Percentiles rank a stretch among this genome's conserved stretches.
These are phyloP conservation scores for cattle (Bos taurus) DNA, from an alignment of 2,113 vertebrate species.

Conservation along the genomic window DNA sequence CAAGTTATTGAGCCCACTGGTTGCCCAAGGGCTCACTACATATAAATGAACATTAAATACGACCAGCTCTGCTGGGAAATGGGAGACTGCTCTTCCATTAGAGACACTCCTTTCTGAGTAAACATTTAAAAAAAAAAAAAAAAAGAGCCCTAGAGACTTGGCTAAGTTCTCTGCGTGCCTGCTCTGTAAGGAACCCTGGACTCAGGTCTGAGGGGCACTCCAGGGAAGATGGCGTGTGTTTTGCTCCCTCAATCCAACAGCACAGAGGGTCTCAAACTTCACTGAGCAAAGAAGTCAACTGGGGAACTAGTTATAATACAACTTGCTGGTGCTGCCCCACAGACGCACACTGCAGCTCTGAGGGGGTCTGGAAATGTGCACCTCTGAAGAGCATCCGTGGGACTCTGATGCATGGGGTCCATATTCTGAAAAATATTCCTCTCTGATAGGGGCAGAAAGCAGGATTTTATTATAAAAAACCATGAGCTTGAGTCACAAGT, in stretches of 20 bases:
- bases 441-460: background rate
- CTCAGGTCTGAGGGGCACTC: background rate
- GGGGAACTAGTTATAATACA: background rate
- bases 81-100: background rate
- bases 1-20: background rate
- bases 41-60: background rate
- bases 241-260: too few relatives aligned
- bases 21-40: background rate
- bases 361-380: background rate
- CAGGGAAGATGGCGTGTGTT: background rate
- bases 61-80: background rate
- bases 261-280: background rate
- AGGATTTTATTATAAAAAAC: slow-evolving; percentile 8
- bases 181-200: background rate
- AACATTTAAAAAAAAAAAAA: background rate
- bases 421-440: background rate
- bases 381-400: background rate
- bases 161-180: background rate
- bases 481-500: background rate
- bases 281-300: background rate
- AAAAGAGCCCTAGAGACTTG: background rate
- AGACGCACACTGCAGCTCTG: accelerated
- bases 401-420: background rate
- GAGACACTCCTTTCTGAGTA: background rate
- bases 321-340: background rate